A percentile compares a stretch with the other conserved stretches of the same genome.
Evolutionary conservation across 1,140 invertebrate genomes (phyloP).

Genomic region (Tenebrio molitor): DNA sequence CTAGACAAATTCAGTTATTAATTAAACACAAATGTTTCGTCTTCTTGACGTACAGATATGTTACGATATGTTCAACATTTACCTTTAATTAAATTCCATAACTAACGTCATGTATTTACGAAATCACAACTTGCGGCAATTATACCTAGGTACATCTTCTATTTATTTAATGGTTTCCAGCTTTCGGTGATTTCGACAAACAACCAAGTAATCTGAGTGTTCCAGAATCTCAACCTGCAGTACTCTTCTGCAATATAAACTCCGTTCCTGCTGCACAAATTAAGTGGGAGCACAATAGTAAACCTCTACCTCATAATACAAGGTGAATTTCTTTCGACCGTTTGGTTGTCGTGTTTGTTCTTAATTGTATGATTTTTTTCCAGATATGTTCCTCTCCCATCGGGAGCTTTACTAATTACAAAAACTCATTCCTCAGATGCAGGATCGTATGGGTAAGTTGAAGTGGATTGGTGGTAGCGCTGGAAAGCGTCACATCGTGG

Average conservation of each 20-base stretch:
- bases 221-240: conserved; percentile 56
- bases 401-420: conserved; percentile 62
- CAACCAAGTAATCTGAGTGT: conserved; percentile 53
- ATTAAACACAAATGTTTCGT: too few relatives aligned
- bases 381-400: conserved; percentile 65
- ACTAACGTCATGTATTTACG: background rate
- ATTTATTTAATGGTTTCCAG: conserved; percentile 52
- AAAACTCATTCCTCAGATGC: conserved; percentile 59
- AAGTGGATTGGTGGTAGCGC: background rate
- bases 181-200: conserved; percentile 57
- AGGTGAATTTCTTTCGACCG: too few relatives aligned
- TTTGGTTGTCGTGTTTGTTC: too few relatives aligned
- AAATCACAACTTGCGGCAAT: too few relatives aligned
- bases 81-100: background rate
- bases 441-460: conserved; percentile 61
- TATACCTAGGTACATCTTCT: too few relatives aligned
- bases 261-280: conserved; percentile 61
- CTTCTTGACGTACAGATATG: too few relatives aligned
- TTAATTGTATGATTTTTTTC: conserved; percentile 51
- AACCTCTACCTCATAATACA: conserved; percentile 59
- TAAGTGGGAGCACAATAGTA: conserved; percentile 58
- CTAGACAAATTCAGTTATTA: too few relatives aligned
- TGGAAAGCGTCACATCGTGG: background rate
- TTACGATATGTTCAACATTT: too few relatives aligned
- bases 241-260: conserved; percentile 60